Base-by-base conservation (phyloP, 1,140 invertebrate genomes). In the Antheraea pernyi region DNA sequence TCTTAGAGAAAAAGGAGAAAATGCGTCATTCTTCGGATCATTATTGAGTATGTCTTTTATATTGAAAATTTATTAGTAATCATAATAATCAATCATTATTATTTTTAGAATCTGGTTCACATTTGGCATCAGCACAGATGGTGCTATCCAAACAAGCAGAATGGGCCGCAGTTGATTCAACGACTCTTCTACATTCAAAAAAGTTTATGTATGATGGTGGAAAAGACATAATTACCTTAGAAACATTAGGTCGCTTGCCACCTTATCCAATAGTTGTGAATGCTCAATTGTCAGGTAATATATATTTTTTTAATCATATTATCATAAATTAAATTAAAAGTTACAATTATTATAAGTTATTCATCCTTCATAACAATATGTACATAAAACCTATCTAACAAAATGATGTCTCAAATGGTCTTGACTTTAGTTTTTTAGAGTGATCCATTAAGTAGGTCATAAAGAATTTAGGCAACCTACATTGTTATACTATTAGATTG, bases 111-210 rank as follows among this genome's bases (percentile, higher is more conserved):
- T 93, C 93, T 74, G 94, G 94, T 64, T 94, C 94, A 58, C 94
- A 95, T 84, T 89, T 95, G 69, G 90, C 93, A 58, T 94, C 94
- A 19, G 93, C 95, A 60, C 91, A 94, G 80, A 95, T 94, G 94
- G 94, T 95, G 7, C 78, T 94, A 67, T 87, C 92, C 22, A 94
- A 94, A 76, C 92, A 94, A 86, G 94, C 93, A 13, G 94, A 95
- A 73, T 94, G 94, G 78, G 94, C 95, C 16, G 93, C 94, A 22
- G 93, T 95, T 16, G 94, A 95, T 84, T 94, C 95, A 3, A 94
- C 93, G 58, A 93, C 94, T 19, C 85, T 95, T 5, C 77, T 93
- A 5, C 93, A 93, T 71, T 93, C 93, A 61, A 92, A 94, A 75
- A 93, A 93, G 64, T 91, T 88, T 74, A 93, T 95, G 89, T 93